Conservation (phyloP, 1,140 invertebrate genomes). For the Chionoecetes opilio region DNA sequence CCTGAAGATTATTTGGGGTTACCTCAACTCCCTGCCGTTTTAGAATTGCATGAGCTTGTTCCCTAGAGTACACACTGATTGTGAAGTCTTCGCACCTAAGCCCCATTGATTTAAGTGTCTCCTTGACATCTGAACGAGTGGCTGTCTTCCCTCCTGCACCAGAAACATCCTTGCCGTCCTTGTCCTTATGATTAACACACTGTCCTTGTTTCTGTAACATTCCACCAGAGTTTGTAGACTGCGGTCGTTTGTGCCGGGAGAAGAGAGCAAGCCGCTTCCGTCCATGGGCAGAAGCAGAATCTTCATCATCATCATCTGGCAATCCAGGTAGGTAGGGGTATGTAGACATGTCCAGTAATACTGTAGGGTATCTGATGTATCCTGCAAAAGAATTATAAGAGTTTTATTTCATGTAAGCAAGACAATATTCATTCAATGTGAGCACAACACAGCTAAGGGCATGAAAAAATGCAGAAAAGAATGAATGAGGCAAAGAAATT, state of each 20-base stretch:
- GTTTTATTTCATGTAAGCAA: too few species aligned
- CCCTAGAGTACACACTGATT: constrained; percentile 81
- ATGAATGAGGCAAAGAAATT: too few species aligned
- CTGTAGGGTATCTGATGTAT: constrained; percentile 77
- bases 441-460: too few species aligned
- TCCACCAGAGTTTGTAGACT: constrained; percentile 38
- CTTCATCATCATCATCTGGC: constrained; percentile 76
- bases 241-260: constrained; percentile 61
- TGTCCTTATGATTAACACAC: constrained; percentile 53
- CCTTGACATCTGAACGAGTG: constrained; percentile 80
- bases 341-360: constrained; percentile 78
- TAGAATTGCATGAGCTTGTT: constrained; percentile 81
- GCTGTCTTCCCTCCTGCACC: constrained; percentile 65
- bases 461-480: too few species aligned
- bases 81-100: constrained; percentile 81
- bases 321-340: constrained; percentile 79
- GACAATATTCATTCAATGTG: too few species aligned
- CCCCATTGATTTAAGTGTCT: constrained; percentile 81
- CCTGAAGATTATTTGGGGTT: constrained; percentile 74
- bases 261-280: constrained; percentile 77
- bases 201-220: constrained; percentile 62
- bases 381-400: constrained; percentile 57
- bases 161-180: background rate
- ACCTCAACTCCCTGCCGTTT: constrained; percentile 80
- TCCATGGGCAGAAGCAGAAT: constrained; percentile 72